These are phyloP conservation scores for Drosophila sproati DNA, from an alignment of 1,140 invertebrate genomes.

Conservation along the genomic window DNA sequence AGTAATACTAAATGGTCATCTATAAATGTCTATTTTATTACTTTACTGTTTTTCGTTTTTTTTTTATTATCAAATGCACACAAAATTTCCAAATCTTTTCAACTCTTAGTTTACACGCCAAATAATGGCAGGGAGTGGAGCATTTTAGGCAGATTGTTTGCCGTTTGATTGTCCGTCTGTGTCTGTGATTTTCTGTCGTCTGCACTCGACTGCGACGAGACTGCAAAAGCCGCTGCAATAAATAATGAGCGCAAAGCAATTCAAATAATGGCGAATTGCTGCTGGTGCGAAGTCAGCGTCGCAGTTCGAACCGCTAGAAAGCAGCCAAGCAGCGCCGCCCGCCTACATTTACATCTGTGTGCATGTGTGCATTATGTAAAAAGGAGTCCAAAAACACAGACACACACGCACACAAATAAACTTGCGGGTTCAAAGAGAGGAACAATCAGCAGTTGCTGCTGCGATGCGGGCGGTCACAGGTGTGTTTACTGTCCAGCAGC, in stretches of 20 bases:
- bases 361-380: constrained; percentile 17
- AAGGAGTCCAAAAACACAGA: constrained; percentile 14
- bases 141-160: constrained; percentile 21
- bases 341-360: background rate
- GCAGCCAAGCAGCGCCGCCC: constrained; percentile 63
- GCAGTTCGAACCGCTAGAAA: constrained; percentile 63
- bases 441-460: constrained; percentile 19
- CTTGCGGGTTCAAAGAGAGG: constrained; percentile 33
- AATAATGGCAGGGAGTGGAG: background rate
- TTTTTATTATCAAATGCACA: too few species aligned
- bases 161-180: constrained; percentile 36
- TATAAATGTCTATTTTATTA: too few species aligned
- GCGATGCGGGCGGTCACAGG: constrained; percentile 76
- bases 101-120: too few species aligned
- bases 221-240: constrained; percentile 63
- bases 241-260: constrained; percentile 76
- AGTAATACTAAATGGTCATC: too few species aligned
- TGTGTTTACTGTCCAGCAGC: constrained; percentile 50
- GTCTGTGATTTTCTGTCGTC: constrained; percentile 10
- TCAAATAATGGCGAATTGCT: constrained; percentile 70
- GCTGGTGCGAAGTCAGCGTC: constrained; percentile 16
- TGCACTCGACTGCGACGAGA: constrained; percentile 58
- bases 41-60: too few species aligned
- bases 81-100: too few species aligned
- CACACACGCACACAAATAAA: constrained; percentile 51